A percentile compares a stretch with the other conserved stretches of the same genome.
These are phyloP conservation scores for Sphaeridia pumilis DNA, from an alignment of 2,888 invertebrate species.

Conservation along the genomic window DNA sequence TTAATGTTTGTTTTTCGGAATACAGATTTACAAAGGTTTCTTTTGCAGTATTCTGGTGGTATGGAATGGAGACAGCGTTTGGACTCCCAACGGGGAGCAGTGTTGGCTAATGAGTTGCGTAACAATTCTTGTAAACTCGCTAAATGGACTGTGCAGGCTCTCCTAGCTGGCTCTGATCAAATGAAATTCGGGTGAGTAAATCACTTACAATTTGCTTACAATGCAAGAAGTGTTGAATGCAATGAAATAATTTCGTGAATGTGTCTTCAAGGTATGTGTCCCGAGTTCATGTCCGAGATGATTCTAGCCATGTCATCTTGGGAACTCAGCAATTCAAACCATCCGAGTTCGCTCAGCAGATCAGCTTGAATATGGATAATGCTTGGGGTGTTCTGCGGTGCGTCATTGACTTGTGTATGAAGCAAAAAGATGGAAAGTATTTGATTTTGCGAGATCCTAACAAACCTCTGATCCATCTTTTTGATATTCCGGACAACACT, in stretches of 20 bases:
- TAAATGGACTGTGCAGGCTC: slow-evolving; percentile 94
- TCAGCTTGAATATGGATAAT: slow-evolving; percentile 98
- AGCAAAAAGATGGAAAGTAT: slow-evolving; percentile 87
- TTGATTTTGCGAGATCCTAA: slow-evolving; percentile 98
- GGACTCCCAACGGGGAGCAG: slow-evolving; percentile 95
- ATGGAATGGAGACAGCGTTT: slow-evolving; percentile 98
- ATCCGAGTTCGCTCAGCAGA: slow-evolving; percentile 95
- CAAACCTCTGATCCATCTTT: slow-evolving; percentile 93
- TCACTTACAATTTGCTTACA: too few species aligned
- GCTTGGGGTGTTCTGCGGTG: slow-evolving; percentile 97
- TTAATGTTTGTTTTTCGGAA: not conserved
- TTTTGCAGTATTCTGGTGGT: slow-evolving; percentile 62
- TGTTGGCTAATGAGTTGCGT: slow-evolving; percentile 91
- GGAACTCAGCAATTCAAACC: slow-evolving; percentile 98
- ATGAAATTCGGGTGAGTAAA: slow-evolving; percentile 73
- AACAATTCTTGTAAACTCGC: slow-evolving; percentile 99
- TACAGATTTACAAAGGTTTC: slow-evolving; percentile 10
- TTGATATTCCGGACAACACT: slow-evolving; percentile 96
- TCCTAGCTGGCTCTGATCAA: slow-evolving; percentile 91
- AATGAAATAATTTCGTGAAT: slow-evolving; percentile 2
- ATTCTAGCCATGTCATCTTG: slow-evolving; percentile 88
- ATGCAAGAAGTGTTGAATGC: not conserved
- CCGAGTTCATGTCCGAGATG: slow-evolving; percentile 80
- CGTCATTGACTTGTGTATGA: slow-evolving; percentile 93
- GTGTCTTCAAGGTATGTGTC: slow-evolving; percentile 67